phyloP scores from a whole-genome alignment of 1,140 invertebrate species.

The Lanistes nyassanus region DNA sequence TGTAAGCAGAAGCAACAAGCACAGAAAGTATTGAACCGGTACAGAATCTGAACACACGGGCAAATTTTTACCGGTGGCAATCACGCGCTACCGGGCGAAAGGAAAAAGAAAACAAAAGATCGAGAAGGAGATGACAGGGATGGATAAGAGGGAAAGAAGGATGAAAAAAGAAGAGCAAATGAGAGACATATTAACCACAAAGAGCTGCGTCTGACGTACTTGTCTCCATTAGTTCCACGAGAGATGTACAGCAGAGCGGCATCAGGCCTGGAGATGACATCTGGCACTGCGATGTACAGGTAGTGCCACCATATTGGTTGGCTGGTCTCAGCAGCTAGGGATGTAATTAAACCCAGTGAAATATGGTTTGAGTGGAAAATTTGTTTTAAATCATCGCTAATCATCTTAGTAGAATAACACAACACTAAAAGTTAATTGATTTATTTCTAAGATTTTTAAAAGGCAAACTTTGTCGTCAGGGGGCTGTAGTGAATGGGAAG shows the following conservation, averaged over 20 bases:
- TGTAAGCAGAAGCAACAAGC: too few relatives aligned
- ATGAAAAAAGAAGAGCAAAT: neutral
- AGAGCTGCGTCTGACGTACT: slow-evolving; percentile 26
- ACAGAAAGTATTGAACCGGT: too few relatives aligned
- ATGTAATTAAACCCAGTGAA: neutral
- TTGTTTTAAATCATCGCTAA: neutral
- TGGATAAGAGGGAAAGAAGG: neutral
- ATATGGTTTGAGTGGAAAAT: neutral
- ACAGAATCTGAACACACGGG: too few relatives aligned
- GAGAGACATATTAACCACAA: neutral
- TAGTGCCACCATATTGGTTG: slow-evolving; percentile 62
- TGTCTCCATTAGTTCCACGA: slow-evolving; percentile 44
- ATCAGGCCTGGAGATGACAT: slow-evolving; percentile 40
- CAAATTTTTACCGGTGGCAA: too few relatives aligned
- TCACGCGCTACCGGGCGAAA: neutral
- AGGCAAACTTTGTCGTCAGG: too few relatives aligned
- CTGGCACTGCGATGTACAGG: slow-evolving; percentile 51
- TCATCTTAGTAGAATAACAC: neutral
- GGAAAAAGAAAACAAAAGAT: neutral
- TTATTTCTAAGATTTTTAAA: too few relatives aligned
- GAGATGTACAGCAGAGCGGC: slow-evolving; percentile 54
- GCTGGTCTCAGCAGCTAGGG: slow-evolving; percentile 38
- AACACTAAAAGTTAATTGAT: neutral
- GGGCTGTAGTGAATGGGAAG: too few relatives aligned
- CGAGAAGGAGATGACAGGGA: neutral